A percentile compares a stretch with the other conserved stretches of the same genome.
Evolutionary conservation across 2,797 vertebrate genomes (phyloP).

Genomic region (Microchirus variegatus): DNA sequence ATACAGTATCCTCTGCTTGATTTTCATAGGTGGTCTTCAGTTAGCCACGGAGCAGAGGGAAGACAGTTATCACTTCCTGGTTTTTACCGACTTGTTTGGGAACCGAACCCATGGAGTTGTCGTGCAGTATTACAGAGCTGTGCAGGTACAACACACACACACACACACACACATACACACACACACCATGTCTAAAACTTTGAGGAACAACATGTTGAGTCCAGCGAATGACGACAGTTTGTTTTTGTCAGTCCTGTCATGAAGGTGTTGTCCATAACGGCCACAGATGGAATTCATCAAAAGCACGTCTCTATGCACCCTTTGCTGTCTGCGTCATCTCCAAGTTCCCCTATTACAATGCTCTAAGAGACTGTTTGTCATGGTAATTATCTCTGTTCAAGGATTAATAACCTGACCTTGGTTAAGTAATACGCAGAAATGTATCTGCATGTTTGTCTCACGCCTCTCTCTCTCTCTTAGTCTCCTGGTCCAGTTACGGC

Average conservation of each 20-base stretch:
- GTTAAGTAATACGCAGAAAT: neutral
- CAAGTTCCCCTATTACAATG: conserved; percentile 92
- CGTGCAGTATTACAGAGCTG: conserved; percentile 85
- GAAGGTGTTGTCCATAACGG: conserved; percentile 82
- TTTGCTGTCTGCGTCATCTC: conserved; percentile 91
- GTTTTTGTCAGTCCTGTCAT: conserved; percentile 63
- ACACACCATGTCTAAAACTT: neutral
- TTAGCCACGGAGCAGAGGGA: conserved; percentile 84
- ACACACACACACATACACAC: neutral
- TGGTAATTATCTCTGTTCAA: conserved; percentile 51
- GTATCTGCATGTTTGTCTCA: neutral
- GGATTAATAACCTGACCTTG: neutral
- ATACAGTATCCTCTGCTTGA: neutral
- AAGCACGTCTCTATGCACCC: conserved; percentile 78
- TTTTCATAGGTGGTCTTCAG: conserved; percentile 85
- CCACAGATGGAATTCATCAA: conserved; percentile 72
- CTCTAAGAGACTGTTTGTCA: conserved; percentile 81
- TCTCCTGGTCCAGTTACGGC: conserved; percentile 83
- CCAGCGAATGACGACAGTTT: neutral
- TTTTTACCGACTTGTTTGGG: conserved; percentile 95
- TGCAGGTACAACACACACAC: conserved; percentile 79
- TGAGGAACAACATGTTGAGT: neutral
- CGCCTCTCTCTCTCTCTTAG: conserved; percentile 43
- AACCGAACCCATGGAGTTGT: conserved; percentile 93
- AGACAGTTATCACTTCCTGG: conserved; percentile 91